Base-by-base conservation (phyloP, 2,113 vertebrate species). In the Saccopteryx leptura region DNA sequence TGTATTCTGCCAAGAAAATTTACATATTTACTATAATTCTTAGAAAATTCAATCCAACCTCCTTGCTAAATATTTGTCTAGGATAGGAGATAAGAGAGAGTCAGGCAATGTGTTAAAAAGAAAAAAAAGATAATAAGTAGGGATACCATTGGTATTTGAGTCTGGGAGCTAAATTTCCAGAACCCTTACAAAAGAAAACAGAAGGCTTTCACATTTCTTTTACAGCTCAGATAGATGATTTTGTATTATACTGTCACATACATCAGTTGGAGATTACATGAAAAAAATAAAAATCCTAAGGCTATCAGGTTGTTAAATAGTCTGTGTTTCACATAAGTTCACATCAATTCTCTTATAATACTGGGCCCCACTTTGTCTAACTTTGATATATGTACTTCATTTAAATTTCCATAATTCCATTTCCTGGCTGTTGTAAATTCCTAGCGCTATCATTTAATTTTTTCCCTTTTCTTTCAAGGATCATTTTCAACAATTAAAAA, bases 11-110 rank as follows among this genome's bases (percentile, higher is more conserved):
- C 60, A 95, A 83, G 26, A 3, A 94, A 75, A 89, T 78, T 21
- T 28, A 78, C 1, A 31, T 78, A 21, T 65, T 95, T 81, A 91
- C 69, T 74, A 72, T 46, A 93, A 71, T 66, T 39, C 39, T 93
- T 91, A 94, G 61, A 91, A 97, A 95, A 93, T 78, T 63, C 81
- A 92, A 95, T 92, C 50, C n/a, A 95, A 48, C 12, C n/a, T 71
- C n/a, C 46, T 86, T 86, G 81, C 31, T 84, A 74, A 91, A 63
- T 78, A 76, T 6, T 93, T 78, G 56, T 87, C 56, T 92, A 93
- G 66, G 50, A 66, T 5, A 91, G 39, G 1, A 66, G 24, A 79
- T 91, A 56, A 95, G 56, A 94, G 60, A 56, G 28, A 74, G 28
- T 78, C 28, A 71, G 86, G 65, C 21, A 69, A 52, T 39, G 46